Conservation (phyloP, 2,888 invertebrate species). For the Bibio marci region DNA sequence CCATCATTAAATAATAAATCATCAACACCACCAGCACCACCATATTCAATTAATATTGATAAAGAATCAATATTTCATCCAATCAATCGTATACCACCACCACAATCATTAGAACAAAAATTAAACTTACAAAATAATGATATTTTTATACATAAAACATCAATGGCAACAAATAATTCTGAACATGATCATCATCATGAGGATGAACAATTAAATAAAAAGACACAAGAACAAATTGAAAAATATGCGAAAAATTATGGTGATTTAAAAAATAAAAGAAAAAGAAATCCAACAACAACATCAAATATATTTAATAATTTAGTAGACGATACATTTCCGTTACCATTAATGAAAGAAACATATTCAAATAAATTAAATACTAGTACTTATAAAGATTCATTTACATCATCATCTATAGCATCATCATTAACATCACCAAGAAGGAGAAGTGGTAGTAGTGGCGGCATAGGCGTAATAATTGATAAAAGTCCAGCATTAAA, state of each 20-base stretch:
- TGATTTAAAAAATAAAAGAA: constrained; percentile 17
- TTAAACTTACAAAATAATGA: constrained; percentile 4
- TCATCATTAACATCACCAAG: too few relatives aligned
- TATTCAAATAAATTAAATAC: constrained; percentile 14
- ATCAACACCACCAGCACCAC: constrained; percentile 8
- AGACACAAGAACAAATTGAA: constrained; percentile 17
- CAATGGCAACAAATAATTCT: neutral
- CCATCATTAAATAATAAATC: neutral
- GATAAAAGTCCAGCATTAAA: constrained; percentile 10
- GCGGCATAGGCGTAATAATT: neutral
- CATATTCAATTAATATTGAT: constrained; percentile 15
- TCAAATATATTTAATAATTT: too few relatives aligned
- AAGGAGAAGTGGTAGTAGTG: neutral
- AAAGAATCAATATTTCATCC: constrained; percentile 21
- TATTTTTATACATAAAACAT: constrained; percentile 2
- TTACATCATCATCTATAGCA: neutral
- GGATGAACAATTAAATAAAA: constrained; percentile 16
- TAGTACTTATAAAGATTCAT: neutral
- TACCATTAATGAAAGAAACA: constrained; percentile 30
- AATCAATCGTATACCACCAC: constrained; percentile 4
- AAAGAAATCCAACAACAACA: constrained; percentile 21
- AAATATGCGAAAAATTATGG: constrained; percentile 26
- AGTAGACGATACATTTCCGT: constrained; percentile 9
- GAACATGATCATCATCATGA: constrained; percentile 15
- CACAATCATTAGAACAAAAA: neutral